Evolutionary conservation across 2,888 invertebrate genomes (phyloP), one percentile per base, ranked within the genome.

Genomic region (Chymomyza amoena): DNA sequence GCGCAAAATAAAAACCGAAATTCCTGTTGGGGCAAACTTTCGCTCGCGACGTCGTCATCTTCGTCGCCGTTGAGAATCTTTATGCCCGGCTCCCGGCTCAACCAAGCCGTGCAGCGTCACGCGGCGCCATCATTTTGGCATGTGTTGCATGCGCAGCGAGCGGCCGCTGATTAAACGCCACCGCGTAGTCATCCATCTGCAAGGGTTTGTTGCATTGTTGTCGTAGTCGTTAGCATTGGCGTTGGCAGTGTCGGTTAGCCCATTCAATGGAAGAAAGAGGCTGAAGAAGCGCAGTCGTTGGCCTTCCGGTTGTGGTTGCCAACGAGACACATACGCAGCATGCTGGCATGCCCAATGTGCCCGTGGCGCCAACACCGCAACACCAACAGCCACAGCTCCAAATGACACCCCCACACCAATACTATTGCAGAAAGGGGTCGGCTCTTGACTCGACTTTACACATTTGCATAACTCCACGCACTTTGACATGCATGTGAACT

Each of bases 401-500:
- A 61, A 54, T 56, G 56, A 75, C 79, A 76, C 79, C 73, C 69
- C 51, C 54, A 16, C 10, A 15, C 28, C 57, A 57, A 57, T 9
- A 18, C 9, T 57, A 15, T 57, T 57, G 57, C 13, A 5, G 7
- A 2, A 18, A 25, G 20, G 6, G 57, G 7, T 77, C n/a, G 10
- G 57, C 28, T 20, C 57, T 57, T 15, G 28, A 57, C 57, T 25
- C 57, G 15, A 10, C 57, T 57, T 20, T 57, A 20, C 57, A 7
- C 75, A 83, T 83, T 83, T 83, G 86, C 83, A 83, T 87, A 83
- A 87, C 83, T 87, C 68, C 81, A 83, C 88, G 88, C 88, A 83
- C 86, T 83, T 87, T 83, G 83, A 83, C 79, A 86, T 57, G 57
- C 57, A 20, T 81, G 84, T 70, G 73, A 72, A 75, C 69, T 82